Base-by-base conservation (phyloP, 2,797 vertebrate genomes). In the Merluccius polli region DNA sequence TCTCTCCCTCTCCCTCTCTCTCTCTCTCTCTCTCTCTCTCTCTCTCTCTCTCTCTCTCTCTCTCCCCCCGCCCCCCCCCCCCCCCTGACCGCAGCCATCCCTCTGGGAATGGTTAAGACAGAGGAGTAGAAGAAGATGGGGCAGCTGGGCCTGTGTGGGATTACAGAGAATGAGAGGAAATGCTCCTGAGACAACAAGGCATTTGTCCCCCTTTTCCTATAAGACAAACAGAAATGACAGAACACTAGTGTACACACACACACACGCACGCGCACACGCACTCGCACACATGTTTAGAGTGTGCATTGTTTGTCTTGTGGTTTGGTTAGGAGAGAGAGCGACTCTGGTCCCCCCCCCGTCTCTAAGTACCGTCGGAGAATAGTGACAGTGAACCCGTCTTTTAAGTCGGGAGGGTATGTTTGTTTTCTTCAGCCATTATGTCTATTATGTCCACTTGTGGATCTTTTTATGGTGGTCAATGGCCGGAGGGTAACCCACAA, bases 1-100 rank as follows among this genome's bases (percentile, higher is more conserved):
- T 35, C 3, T 3, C 3, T 35, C 65, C 75, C 76, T 77, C 76
- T 74, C 76, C 69, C 80, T 75, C 73, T 67, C 63, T 73, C 75
- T 83, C 74, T 75, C 74, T 76, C 59, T 86, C 38, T 41, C 70
- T 81, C 67, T 80, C 71, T 80, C 75, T 77, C 74, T 74, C 72
- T 84, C 30, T 76, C 21, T 21, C 44, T 48, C 18, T 74, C 33
- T 79, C 65, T 75, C 24, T 74, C 78, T 76, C 78, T 76, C 16
- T 74, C n/a, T n/a, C n/a, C n/a, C n/a, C n/a, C n/a, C n/a, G n/a
- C n/a, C n/a, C n/a, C n/a, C n/a, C n/a, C n/a, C n/a, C n/a, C n/a
- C n/a, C n/a, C 41, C 70, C 70, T 16, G 35, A 79, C 78, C 69
- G 6, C 73, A 48, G 35, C 18, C 73, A 76, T 77, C 84, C 73